Percentiles rank a stretch among this genome's conserved stretches.
Conservation (phyloP, 2,888 invertebrate genomes). For the Trachelus iudaicus region DNA sequence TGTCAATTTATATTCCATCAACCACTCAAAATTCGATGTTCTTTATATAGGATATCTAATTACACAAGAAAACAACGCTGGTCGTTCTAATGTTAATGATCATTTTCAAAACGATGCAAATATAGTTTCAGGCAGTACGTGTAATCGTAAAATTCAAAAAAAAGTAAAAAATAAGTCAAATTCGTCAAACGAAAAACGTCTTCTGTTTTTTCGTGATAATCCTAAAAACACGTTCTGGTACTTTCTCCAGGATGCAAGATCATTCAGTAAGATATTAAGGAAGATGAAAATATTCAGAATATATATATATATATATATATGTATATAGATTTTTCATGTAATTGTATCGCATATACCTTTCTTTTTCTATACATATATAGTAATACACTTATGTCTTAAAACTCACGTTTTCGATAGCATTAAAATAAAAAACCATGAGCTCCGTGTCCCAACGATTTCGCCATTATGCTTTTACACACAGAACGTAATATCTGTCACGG, state of each 20-base stretch:
- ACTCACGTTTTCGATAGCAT: not conserved
- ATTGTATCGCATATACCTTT: too few species aligned
- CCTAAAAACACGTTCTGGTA: not conserved
- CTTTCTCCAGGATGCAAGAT: not conserved
- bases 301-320: not conserved
- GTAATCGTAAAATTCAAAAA: not conserved
- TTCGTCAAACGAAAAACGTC: not conserved
- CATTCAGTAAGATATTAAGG: not conserved
- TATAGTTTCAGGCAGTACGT: not conserved
- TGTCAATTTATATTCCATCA: too few species aligned
- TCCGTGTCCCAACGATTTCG: not conserved
- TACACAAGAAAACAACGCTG: too few species aligned
- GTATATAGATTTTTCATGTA: not conserved
- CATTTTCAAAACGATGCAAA: not conserved
- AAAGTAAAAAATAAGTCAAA: not conserved
- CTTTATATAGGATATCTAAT: too few species aligned
- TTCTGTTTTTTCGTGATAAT: not conserved
- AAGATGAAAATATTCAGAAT: not conserved
- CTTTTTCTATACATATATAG: too few species aligned
- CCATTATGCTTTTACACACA: not conserved
- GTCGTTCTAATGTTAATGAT: not conserved
- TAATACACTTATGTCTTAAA: not conserved
- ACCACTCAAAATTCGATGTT: too few species aligned
- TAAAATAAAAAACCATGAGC: not conserved
- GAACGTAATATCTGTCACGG: not conserved